Evolutionary conservation across 2,113 vertebrate genomes (phyloP).

Genomic region (Gopherus evgoodei): DNA sequence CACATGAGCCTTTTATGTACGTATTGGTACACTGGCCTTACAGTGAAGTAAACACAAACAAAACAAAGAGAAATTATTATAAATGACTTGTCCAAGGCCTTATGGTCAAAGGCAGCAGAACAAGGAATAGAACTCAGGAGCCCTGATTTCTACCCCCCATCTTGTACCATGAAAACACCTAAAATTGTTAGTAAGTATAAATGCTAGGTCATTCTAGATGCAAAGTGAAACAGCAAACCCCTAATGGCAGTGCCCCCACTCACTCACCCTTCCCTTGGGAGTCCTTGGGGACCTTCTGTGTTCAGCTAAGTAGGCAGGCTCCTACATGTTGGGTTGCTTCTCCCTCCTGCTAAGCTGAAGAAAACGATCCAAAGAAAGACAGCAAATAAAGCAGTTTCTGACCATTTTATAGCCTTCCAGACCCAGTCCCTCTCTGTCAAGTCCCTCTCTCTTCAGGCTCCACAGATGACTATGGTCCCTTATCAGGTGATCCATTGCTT

Average conservation of each 20-base stretch:
- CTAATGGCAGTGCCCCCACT: background rate
- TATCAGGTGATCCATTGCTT: background rate
- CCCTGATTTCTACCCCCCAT: background rate
- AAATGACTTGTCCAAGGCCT: background rate
- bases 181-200: rapidly evolving
- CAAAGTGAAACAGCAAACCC: background rate
- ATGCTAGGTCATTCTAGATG: background rate
- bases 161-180: rapidly evolving
- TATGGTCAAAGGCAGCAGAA: background rate
- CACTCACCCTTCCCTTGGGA: background rate
- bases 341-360: background rate
- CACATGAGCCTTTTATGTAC: background rate
- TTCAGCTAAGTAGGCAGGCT: background rate
- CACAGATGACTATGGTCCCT: background rate
- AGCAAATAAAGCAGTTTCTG: background rate
- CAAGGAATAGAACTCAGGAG: background rate
- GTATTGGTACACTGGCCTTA: rapidly evolving
- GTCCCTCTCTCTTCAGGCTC: background rate
- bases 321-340: background rate
- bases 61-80: background rate
- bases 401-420: background rate
- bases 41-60: background rate
- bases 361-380: background rate
- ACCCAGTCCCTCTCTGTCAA: background rate
- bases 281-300: background rate